Conservation (phyloP, 2,888 invertebrate genomes). For the Stenotaenia linearis region DNA sequence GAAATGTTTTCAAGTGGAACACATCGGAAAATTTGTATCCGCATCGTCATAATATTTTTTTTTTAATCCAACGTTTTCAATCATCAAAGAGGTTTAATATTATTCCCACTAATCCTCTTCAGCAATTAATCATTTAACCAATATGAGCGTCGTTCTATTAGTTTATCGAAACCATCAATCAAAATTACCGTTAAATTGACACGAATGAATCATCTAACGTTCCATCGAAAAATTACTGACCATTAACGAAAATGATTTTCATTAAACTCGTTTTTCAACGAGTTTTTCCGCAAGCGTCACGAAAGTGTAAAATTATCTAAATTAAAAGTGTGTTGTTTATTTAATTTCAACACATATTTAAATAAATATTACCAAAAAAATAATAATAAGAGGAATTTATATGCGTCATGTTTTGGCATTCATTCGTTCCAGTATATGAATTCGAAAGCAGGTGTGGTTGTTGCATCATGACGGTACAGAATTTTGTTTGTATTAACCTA, state of each 20-base stretch:
- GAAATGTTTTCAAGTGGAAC: neutral
- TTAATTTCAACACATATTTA: neutral
- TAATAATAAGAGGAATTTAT: neutral
- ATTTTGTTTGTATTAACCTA: neutral
- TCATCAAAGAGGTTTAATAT: neutral
- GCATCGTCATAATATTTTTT: neutral
- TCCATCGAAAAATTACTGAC: neutral
- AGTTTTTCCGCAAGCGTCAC: neutral
- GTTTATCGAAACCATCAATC: neutral
- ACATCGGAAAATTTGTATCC: neutral
- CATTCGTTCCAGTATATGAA: constrained; percentile 17
- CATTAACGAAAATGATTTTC: no score
- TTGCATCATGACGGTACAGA: neutral
- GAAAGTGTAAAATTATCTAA: no score
- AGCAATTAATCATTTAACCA: neutral
- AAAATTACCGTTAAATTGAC: neutral
- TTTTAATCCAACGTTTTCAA: neutral
- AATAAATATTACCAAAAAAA: neutral
- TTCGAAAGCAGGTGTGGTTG: constrained; percentile 11
- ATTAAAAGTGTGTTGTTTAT: no score
- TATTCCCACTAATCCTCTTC: neutral
- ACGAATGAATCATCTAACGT: neutral
- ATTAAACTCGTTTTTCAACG: neutral
- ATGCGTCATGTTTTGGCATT: constrained; percentile 15
- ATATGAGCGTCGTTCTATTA: neutral